Base-by-base conservation (phyloP, 2,113 vertebrate species). In the Pagrus major region DNA sequence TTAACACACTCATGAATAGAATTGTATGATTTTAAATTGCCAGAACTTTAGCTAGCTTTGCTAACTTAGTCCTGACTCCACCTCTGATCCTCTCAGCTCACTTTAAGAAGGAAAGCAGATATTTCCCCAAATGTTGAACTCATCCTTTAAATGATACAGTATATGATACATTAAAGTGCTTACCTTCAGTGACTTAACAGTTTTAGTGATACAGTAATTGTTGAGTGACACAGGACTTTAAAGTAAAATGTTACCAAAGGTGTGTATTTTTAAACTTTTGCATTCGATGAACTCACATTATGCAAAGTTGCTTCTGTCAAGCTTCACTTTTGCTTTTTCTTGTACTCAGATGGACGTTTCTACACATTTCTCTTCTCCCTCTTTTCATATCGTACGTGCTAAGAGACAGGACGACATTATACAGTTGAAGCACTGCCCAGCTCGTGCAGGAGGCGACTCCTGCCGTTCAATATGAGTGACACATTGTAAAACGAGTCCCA, bases 361-460 rank as follows among this genome's bases (percentile, higher is more conserved):
- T 93, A 94, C 93, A 95, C 94, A 95, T 96, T 96, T 95, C 91
- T 95, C 93, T 90, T 95, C 93, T 94, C 93, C 94, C 92, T 94
- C 93, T 55, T 84, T 64, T 93, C 71, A 87, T 49, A 90, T 92
- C 91, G n/a, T n/a, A n/a, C 94, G 93, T 39, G 70, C 49, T 68
- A 35, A 75, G 46, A 80, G 76, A 80, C 67, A 66, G 59, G 82
- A 65, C 10, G 33, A 61, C 44, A 37, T 65, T 31, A 71, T 69
- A 64, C 55, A 74, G 37, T n/a, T 25, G 16, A 56, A 79, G 80
- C 83, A 81, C 76, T 69, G 73, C 81, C 69, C 55, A 49, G n/a
- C 37, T 18, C 85, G 76, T 85, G 68, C 59, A 65, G 68, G 71
- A 82, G 65, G 75, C 21, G 27, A 58, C 33, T 5, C 23, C 49